These are phyloP conservation scores for Cylas formicarius DNA, from an alignment of 1,140 invertebrate genomes.

Conservation along the genomic window DNA sequence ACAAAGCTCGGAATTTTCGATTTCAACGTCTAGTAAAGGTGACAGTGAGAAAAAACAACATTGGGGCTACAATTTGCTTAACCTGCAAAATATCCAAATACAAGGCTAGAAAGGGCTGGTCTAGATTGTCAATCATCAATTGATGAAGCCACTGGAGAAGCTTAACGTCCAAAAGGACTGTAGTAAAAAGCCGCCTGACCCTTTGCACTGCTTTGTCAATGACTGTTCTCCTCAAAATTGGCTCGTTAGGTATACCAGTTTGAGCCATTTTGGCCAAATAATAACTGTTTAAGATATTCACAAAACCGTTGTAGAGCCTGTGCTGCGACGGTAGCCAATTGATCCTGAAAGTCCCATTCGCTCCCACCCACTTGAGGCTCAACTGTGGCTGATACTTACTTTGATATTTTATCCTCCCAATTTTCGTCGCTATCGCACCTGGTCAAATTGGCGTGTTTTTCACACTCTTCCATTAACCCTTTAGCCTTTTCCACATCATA, in stretches of 20 bases:
- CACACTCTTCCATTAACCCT: conserved; percentile 66
- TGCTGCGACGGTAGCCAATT: conserved; percentile 61
- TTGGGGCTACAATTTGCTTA: too few species aligned
- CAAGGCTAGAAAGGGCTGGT: conserved; percentile 58
- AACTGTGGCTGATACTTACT: conserved; percentile 40
- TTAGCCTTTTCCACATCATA: conserved; percentile 60
- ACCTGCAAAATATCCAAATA: conserved; percentile 73
- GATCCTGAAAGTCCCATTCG: conserved; percentile 41
- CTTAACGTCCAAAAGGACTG: conserved; percentile 61
- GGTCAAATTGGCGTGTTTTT: conserved; percentile 55
- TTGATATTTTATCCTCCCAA: conserved; percentile 63
- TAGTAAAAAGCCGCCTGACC: conserved; percentile 59
- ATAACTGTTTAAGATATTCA: conserved; percentile 64
- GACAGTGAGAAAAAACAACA: too few species aligned
- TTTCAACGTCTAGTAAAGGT: conserved; percentile 62
- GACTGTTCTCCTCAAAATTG: conserved; percentile 58
- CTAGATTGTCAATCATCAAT: conserved; percentile 62
- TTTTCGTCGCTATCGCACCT: conserved; percentile 55
- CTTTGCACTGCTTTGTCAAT: conserved; percentile 65
- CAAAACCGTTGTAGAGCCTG: conserved; percentile 58
- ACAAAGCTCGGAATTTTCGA: conserved; percentile 69
- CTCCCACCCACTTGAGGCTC: background rate
- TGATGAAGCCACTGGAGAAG: conserved; percentile 74
- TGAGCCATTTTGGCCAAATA: conserved; percentile 58
- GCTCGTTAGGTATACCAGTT: conserved; percentile 51